These are phyloP conservation scores for Channa argus DNA, from an alignment of 2,113 vertebrate species.

Conservation along the genomic window DNA sequence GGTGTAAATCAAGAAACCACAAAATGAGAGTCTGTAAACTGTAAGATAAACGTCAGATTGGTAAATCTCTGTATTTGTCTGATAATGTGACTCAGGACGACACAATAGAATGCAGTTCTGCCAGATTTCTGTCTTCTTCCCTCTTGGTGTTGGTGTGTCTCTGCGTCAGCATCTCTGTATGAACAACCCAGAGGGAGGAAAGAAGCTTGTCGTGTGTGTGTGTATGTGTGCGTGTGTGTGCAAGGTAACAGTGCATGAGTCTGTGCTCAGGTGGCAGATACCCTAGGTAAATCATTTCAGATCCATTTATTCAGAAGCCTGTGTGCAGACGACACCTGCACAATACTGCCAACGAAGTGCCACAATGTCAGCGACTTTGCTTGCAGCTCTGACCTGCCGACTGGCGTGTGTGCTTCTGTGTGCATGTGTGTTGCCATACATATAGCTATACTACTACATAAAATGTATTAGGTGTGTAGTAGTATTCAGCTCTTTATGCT, in stretches of 20 bases:
- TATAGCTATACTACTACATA: too few relatives aligned
- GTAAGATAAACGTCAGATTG: background rate
- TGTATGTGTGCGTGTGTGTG: constrained; percentile 3
- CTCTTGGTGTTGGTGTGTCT: constrained; percentile 44
- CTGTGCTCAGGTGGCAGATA: constrained; percentile 74
- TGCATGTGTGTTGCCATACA: constrained; percentile 10
- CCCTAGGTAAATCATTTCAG: constrained; percentile 75
- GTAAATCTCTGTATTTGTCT: constrained; percentile 29
- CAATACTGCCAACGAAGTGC: constrained; percentile 77
- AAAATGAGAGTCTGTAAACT: constrained; percentile 16
- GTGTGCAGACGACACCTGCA: constrained; percentile 71
- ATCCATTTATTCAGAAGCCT: constrained; percentile 79
- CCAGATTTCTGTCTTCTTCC: constrained; percentile 37
- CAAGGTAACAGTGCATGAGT: constrained; percentile 6
- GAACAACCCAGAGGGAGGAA: constrained; percentile 37
- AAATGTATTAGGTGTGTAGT: background rate
- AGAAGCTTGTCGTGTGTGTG: constrained; percentile 22
- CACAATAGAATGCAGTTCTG: constrained; percentile 37
- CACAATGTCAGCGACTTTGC: constrained; percentile 76
- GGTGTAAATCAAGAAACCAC: constrained; percentile 10
- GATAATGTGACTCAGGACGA: constrained; percentile 34
- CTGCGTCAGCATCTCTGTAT: constrained; percentile 55
- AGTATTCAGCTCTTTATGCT: constrained; percentile 16
- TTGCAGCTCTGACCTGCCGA: constrained; percentile 66
- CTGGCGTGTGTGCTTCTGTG: constrained; percentile 16